Base-by-base conservation (phyloP, 2,113 vertebrate species). In the Python bivittatus region DNA sequence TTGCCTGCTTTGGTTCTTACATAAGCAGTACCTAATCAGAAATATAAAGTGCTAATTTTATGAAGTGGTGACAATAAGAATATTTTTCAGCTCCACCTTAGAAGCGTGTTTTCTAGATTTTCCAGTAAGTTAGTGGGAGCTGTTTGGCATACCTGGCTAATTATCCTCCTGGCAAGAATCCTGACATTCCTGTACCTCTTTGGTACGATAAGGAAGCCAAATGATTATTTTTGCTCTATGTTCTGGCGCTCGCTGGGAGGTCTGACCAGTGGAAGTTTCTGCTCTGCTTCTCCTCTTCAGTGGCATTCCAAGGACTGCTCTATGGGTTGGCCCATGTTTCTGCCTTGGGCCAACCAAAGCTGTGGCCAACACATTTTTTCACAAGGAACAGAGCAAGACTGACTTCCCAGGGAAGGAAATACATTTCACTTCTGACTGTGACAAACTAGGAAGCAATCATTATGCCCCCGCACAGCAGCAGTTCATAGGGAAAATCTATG, bases 131-230 rank as follows among this genome's bases (percentile, higher is more conserved):
- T 94, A 88, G 93, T 94, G 92, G 89, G 94, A 96, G 93, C 94
- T 96, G 96, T 95, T 94, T 95, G 85, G 91, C 93, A 91, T 91
- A 92, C 94, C 38, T 86, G 79, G 94, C 93, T 96, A 94, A 97
- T 97, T 96, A 96, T 90, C 90, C 94, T 90, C 94, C 93, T 95
- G 95, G 95, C 96, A 97, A 91, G 95, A 96, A 95, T 96, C 92
- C 25, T 23, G 48, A 91, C 95, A 95, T 96, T 97, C 96, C 96
- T 94, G 94, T 93, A 93, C 94, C 88, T 94, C 83, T 96, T 93
- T 94, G 92, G 91, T 85, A 94, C 95, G 95, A 96, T 96, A 96
- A 96, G 95, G 88, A 94, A 95, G 95, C 92, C 1, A 86, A 95
- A 95, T 95, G 93, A 94, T 94, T 11, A 2, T 95, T 95, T 94